Evolutionary conservation across 2,797 vertebrate species (phyloP), one percentile per base, ranked within the genome.

Genomic region (Cyprinodon diabolis): DNA sequence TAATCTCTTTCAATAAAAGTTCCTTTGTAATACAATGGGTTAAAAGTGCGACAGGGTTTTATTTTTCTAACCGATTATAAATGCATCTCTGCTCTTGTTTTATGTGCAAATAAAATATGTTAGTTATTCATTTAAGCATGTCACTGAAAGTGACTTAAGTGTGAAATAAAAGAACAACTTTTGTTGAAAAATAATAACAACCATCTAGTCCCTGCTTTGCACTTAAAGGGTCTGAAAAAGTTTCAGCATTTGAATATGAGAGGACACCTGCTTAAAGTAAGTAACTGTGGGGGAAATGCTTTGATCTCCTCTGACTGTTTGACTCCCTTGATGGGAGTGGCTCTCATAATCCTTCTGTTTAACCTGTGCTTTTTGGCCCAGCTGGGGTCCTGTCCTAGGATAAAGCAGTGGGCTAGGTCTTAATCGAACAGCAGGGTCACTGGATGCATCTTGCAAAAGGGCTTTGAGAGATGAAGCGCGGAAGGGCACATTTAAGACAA

Each of bases 331-430:
- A 91, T 92, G 93, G 94, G 95, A 96, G 94, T 94, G 91, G 95
- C 91, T 91, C 94, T 93, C 93, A 95, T 97, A 97, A 98, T 97
- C 96, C 94, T 94, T 96, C 96, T 94, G 94, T 94, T 96, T 96
- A 96, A 96, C 95, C 96, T 90, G 94, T 96, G 96, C 95, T 96
- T 96, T 94, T 94, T 95, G 96, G 95, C 95, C 94, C 93, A 95
- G 96, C 92, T 86, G 95, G 95, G 91, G 94, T 94, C 93, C 95
- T 96, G 96, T 96, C 93, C 93, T 89, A 91, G 95, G 92, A 95
- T 96, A 94, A 96, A 96, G 92, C 91, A 94, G 89, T 88, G 90
- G 90, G 86, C 94, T 97, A 96, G 98, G 94, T 96, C 94, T 95
- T 97, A 96, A 97, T 97, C 96, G 97, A 96, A 97, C 91, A 95